A percentile compares a stretch with the other conserved stretches of the same genome.
Conservation (phyloP, 2,113 vertebrate species). For the Globicephala melas region DNA sequence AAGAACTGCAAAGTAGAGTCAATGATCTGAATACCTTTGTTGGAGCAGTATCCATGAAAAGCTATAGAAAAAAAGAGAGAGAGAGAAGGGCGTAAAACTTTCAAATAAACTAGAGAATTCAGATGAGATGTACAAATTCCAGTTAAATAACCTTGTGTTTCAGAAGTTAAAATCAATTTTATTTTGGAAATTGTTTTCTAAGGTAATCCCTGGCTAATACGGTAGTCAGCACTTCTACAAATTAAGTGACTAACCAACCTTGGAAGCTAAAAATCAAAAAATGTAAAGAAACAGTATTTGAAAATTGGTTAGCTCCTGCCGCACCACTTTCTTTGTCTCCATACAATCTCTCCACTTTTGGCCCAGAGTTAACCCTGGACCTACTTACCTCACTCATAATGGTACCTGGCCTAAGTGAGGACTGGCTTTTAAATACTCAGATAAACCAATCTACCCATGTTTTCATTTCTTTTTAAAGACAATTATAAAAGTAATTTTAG, state of each 20-base stretch:
- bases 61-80: slow-evolving; percentile 42
- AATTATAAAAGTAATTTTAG: slow-evolving; percentile 9
- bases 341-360: not conserved
- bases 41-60: slow-evolving; percentile 70
- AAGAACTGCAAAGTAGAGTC: slow-evolving; percentile 63
- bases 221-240: not conserved
- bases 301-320: not conserved
- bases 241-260: not conserved
- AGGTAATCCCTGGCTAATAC: not conserved
- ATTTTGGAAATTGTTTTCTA: slow-evolving; percentile 13
- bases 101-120: slow-evolving; percentile 26
- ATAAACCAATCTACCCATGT: not conserved
- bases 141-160: slow-evolving; percentile 18
- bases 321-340: not conserved
- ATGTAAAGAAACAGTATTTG: not conserved
- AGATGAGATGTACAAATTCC: slow-evolving; percentile 24
- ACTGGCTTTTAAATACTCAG: not conserved
- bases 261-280: slow-evolving; percentile 11
- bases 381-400: slow-evolving; percentile 13
- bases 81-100: slow-evolving; percentile 56
- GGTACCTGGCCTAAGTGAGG: not conserved
- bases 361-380: not conserved
- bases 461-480: not conserved
- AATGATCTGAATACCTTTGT: slow-evolving; percentile 36
- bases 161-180: not conserved